Base-by-base conservation (phyloP, 2,113 vertebrate genomes). In the Neoarius graeffei region DNA sequence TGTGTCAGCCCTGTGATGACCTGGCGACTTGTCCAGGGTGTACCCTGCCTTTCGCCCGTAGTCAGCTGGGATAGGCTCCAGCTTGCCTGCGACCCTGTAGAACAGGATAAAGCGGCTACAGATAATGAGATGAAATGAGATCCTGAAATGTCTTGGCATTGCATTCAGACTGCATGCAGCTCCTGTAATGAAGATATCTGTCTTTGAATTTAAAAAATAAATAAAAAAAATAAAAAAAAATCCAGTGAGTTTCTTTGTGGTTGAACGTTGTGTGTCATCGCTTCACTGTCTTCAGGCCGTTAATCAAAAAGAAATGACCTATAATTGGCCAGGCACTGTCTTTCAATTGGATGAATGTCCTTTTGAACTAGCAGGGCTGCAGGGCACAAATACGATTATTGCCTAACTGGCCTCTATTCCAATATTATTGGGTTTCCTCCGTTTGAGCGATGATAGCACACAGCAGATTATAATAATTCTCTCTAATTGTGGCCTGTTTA, bases 311-410 rank as follows among this genome's bases (percentile, higher is more conserved):
- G 60, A 84, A 90, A 88, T 90, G 82, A 54, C 67, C 83, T 87
- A 19, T 77, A 89, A 90, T 85, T 87, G 88, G 57, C 82, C 80
- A 69, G 81, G 23, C 80, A 89, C 84, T 88, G 67, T 86, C 62
- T 81, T 83, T 79, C 82, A 57, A 81, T 88, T 85, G 79, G 66
- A 92, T 89, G 79, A 88, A 90, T 62, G 89, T 69, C 86, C 66
- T 81, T 92, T 89, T 85, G 86, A 86, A 91, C 79, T 76, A 84
- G 85, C 84, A 64, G 76, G 56, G 85, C 90, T 87, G 66, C 67
- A 86, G 89, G 85, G 81, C 69, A 81, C 87, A 89, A 90, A 91
- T 81, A 67, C 8, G 85, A 90, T 90, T 91, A 91, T 88, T 88
- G 85, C 77, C 56, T 89, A 81, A 88, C 86, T 83, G 69, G 83